These are phyloP conservation scores for Saimiri boliviensis DNA, from an alignment of 2,113 vertebrate species.

Conservation along the genomic window DNA sequence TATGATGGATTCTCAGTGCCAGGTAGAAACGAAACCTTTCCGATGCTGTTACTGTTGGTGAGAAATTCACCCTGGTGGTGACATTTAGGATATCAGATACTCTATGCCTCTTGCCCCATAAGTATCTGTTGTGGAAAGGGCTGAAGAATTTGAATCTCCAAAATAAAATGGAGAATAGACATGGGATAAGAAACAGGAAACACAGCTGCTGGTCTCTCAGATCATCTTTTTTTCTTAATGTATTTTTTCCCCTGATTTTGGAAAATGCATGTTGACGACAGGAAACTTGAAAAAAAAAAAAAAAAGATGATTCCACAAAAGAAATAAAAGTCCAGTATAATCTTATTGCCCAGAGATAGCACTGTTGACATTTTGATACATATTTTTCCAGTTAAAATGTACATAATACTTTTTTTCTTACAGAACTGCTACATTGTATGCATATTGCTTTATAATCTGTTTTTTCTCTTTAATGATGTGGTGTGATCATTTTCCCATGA, in stretches of 20 bases:
- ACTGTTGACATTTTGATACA: neutral
- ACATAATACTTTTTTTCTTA: neutral
- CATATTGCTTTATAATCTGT: neutral
- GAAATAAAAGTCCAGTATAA: conserved; percentile 27
- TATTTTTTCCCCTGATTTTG: neutral
- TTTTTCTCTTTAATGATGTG: conserved; percentile 25
- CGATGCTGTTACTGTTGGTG: neutral
- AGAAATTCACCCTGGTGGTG: neutral
- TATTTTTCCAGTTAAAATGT: conserved; percentile 26
- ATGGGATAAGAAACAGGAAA: neutral
- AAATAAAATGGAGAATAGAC: neutral
- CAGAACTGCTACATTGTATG: neutral
- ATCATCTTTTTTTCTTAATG: neutral
- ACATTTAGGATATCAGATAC: neutral
- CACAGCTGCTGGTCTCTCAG: neutral
- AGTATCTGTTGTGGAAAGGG: neutral
- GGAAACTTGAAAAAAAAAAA: neutral
- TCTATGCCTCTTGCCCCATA: neutral
- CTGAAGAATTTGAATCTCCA: neutral
- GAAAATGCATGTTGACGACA: conserved; percentile 29
- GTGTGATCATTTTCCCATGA: conserved; percentile 32
- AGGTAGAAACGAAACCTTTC: neutral
- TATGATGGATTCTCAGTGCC: neutral
- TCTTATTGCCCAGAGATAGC: neutral
- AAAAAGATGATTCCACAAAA: neutral